These are phyloP conservation scores for Leptopilina myrica DNA, from an alignment of 2,888 invertebrate genomes.

Conservation along the genomic window DNA sequence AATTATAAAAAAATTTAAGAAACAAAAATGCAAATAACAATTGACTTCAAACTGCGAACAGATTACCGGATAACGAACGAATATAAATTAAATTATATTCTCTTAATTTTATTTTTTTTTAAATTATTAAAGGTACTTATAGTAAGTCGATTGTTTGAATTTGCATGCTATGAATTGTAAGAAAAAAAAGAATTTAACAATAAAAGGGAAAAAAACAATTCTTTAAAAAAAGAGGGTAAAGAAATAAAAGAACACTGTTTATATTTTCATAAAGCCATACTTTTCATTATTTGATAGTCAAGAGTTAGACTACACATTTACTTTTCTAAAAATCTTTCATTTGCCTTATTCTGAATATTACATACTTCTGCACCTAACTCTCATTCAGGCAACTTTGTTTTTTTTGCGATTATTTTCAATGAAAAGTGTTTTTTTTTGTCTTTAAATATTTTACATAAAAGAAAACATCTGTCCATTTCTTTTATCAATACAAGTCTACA, in stretches of 20 bases:
- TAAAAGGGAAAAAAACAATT: not conserved
- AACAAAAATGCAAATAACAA: too few relatives aligned
- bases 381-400: not conserved
- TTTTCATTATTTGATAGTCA: slow-evolving; percentile 12
- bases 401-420: not conserved
- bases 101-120: too few relatives aligned
- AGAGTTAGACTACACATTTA: slow-evolving; percentile 20
- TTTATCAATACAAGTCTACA: not conserved
- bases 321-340: slow-evolving; percentile 18
- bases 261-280: not conserved
- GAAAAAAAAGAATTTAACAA: not conserved
- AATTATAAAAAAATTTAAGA: too few relatives aligned
- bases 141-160: too few relatives aligned
- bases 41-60: too few relatives aligned
- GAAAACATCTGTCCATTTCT: not conserved
- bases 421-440: not conserved
- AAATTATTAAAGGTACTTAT: too few relatives aligned
- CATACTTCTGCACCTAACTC: slow-evolving; percentile 5
- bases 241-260: slow-evolving; percentile 8
- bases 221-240: not conserved
- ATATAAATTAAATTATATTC: too few relatives aligned
- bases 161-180: too few relatives aligned
- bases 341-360: not conserved
- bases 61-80: too few relatives aligned
- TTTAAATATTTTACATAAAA: not conserved